Evolutionary conservation across 2,797 vertebrate genomes (phyloP).

Genomic region (Dipus sagitta): DNA sequence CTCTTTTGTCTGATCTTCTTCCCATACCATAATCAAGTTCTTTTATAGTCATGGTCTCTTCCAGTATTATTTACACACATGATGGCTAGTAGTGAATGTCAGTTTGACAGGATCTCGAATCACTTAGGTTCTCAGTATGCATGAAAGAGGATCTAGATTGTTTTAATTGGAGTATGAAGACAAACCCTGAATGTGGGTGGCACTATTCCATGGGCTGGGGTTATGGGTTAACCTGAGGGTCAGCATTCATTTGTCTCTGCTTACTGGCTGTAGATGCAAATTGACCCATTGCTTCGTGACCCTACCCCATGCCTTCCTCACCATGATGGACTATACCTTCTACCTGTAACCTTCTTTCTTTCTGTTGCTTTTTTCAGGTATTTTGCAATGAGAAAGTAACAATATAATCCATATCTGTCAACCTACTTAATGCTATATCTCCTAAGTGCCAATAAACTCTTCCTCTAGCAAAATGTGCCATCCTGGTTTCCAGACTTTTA

Average conservation of each 20-base stretch:
- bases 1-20: not conserved
- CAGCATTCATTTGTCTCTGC: not conserved
- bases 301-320: not conserved
- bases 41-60: not conserved
- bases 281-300: too few relatives aligned
- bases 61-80: not conserved
- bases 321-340: not conserved
- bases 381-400: too few relatives aligned
- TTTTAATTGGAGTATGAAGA: not conserved
- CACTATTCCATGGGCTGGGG: not conserved
- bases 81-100: not conserved
- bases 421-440: not conserved
- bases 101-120: not conserved
- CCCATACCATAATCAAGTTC: not conserved
- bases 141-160: not conserved
- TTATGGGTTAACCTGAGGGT: not conserved
- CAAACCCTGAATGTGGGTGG: too few relatives aligned
- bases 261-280: not conserved
- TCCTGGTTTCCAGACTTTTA: not conserved
- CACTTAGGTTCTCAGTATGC: not conserved
- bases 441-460: not conserved
- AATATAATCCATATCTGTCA: not conserved
- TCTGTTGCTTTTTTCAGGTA: not conserved
- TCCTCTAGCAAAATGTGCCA: not conserved
- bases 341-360: not conserved